These are phyloP conservation scores for Ichneumon xanthorius DNA, from an alignment of 2,888 invertebrate genomes.

Conservation along the genomic window DNA sequence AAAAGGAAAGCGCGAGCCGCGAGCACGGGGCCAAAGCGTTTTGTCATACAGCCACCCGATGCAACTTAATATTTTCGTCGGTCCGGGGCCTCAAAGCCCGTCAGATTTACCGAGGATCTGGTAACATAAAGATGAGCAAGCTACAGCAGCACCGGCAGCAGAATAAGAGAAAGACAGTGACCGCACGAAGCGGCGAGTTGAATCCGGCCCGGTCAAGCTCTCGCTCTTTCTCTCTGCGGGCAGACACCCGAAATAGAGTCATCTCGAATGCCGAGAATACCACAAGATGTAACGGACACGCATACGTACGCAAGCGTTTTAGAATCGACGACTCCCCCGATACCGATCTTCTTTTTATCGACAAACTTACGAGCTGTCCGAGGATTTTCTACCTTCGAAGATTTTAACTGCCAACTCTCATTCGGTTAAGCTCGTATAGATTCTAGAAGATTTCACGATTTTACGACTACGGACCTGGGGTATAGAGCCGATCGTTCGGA, in stretches of 20 bases:
- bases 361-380: slow-evolving; percentile 75
- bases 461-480: slow-evolving; percentile 73
- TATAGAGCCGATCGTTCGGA: slow-evolving; percentile 71
- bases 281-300: slow-evolving; percentile 64
- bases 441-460: slow-evolving; percentile 76
- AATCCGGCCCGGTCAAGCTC: slow-evolving; percentile 60
- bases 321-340: slow-evolving; percentile 79
- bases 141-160: slow-evolving; percentile 54
- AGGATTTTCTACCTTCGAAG: slow-evolving; percentile 27
- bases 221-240: slow-evolving; percentile 47
- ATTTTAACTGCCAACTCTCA: slow-evolving; percentile 74
- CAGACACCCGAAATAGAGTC: slow-evolving; percentile 81
- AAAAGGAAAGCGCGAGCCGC: slow-evolving; percentile 56
- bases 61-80: slow-evolving; percentile 75
- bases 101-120: slow-evolving; percentile 77
- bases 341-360: slow-evolving; percentile 83
- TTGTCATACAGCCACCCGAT: slow-evolving; percentile 70
- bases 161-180: slow-evolving; percentile 47
- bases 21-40: slow-evolving; percentile 60
- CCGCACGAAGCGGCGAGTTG: slow-evolving; percentile 58
- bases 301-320: slow-evolving; percentile 35
- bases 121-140: slow-evolving; percentile 78
- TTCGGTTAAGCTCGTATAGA: slow-evolving; percentile 54
- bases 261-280: slow-evolving; percentile 79
- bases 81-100: slow-evolving; percentile 70